These are phyloP conservation scores for Ectropis crepuscularia DNA, from an alignment of 2,888 invertebrate species.

Conservation along the genomic window DNA sequence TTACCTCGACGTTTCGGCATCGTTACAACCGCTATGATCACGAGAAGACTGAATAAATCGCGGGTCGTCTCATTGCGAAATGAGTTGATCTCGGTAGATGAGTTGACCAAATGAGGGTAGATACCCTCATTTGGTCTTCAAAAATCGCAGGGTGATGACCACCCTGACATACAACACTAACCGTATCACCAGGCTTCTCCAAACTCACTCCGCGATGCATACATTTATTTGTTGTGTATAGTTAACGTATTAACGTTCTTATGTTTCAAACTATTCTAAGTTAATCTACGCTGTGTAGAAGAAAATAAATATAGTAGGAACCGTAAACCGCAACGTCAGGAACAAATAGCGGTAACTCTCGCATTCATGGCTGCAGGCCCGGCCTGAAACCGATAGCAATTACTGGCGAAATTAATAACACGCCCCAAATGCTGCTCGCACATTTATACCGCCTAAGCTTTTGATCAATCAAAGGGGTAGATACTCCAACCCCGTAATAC, in stretches of 20 bases:
- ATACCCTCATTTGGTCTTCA: no score
- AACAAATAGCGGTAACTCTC: constrained; percentile 84
- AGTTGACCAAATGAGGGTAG: no score
- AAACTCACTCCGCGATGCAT: no score
- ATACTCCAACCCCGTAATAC: neutral
- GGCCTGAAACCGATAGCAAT: constrained; percentile 83
- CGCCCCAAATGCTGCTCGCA: constrained; percentile 82
- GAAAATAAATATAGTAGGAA: constrained; percentile 81
- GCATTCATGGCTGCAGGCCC: constrained; percentile 83
- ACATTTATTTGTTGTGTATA: no score
- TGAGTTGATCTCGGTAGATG: no score
- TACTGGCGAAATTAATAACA: constrained; percentile 84
- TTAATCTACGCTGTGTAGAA: constrained; percentile 75
- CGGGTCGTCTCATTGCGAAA: no score
- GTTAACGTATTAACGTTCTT: constrained; percentile 41
- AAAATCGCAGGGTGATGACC: no score
- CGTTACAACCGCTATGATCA: no score
- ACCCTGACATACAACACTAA: no score
- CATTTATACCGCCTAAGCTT: constrained; percentile 64
- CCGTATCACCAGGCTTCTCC: no score
- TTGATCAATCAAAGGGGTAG: constrained; percentile 13
- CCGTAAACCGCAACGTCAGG: constrained; percentile 83
- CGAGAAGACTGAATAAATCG: no score
- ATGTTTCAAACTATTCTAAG: constrained; percentile 55
- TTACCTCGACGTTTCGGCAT: no score